phyloP scores from a whole-genome alignment of 2,888 invertebrate species.

The Bhutanitis thaidina region DNA sequence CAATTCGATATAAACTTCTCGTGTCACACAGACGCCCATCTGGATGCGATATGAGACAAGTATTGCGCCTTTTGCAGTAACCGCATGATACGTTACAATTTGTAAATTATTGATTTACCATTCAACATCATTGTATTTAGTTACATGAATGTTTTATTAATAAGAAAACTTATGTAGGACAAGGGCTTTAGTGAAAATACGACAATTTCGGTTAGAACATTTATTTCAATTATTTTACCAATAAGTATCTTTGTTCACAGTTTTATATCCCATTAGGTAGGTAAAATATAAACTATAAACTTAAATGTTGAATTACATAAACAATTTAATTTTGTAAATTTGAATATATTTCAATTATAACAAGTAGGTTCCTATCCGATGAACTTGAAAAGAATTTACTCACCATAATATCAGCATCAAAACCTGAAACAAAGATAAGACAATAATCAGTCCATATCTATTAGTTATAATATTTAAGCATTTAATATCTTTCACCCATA shows the following conservation, averaged over 20 bases:
- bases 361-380: too few relatives aligned
- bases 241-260: background rate
- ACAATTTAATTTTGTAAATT: too few relatives aligned
- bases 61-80: constrained; percentile 20
- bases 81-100: constrained; percentile 10
- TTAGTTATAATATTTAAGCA: background rate
- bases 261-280: too few relatives aligned
- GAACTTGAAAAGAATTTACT: constrained; percentile 18
- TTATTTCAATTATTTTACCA: background rate
- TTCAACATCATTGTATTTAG: too few relatives aligned
- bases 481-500: too few relatives aligned
- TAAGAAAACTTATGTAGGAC: background rate
- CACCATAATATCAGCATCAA: constrained; percentile 29
- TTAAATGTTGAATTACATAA: too few relatives aligned
- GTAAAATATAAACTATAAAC: too few relatives aligned
- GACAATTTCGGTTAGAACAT: background rate
- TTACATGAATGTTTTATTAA: too few relatives aligned
- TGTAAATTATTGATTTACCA: background rate
- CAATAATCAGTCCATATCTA: too few relatives aligned
- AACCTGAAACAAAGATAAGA: constrained; percentile 38
- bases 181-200: background rate
- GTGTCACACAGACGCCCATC: constrained; percentile 55
- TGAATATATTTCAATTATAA: too few relatives aligned
- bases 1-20: constrained; percentile 67
- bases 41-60: constrained; percentile 45